Evolutionary conservation across 2,888 invertebrate genomes (phyloP).

Genomic region (Chrysolina oricalcia): DNA sequence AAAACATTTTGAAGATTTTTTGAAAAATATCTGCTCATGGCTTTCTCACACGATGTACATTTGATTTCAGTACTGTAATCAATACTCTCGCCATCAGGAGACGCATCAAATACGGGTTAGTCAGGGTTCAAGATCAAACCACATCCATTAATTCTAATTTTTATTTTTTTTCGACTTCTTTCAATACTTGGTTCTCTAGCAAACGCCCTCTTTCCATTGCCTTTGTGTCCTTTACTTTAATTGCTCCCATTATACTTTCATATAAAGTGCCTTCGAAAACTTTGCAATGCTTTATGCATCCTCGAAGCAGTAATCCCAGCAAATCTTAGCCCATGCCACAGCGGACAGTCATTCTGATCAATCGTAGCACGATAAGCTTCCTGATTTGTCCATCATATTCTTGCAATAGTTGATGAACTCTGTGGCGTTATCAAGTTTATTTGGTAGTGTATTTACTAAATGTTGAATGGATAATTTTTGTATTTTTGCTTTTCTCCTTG

Average conservation of each 20-base stretch:
- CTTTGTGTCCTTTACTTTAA: too few relatives aligned
- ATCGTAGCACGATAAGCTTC: too few relatives aligned
- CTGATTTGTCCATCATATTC: too few relatives aligned
- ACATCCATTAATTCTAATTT: not conserved
- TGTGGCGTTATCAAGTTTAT: not conserved
- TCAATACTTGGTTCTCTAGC: not conserved
- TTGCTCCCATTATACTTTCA: too few relatives aligned
- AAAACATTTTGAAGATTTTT: not conserved
- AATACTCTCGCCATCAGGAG: conserved; percentile 9
- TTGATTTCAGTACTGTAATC: conserved; percentile 2
- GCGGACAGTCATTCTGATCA: too few relatives aligned
- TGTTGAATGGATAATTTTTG: not conserved
- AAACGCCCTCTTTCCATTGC: too few relatives aligned
- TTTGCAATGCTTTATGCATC: not conserved
- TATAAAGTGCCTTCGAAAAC: not conserved
- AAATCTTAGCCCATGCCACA: too few relatives aligned
- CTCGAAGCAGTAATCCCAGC: not conserved
- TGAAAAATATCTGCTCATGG: conserved; percentile 5
- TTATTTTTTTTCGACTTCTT: too few relatives aligned
- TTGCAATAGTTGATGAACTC: too few relatives aligned
- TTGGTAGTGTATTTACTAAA: conserved; percentile 12
- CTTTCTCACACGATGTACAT: not conserved
- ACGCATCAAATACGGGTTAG: not conserved
- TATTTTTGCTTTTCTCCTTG: not conserved
- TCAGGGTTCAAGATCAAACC: not conserved